Conservation (phyloP, 1,140 invertebrate species). For the Aricia agestis region DNA sequence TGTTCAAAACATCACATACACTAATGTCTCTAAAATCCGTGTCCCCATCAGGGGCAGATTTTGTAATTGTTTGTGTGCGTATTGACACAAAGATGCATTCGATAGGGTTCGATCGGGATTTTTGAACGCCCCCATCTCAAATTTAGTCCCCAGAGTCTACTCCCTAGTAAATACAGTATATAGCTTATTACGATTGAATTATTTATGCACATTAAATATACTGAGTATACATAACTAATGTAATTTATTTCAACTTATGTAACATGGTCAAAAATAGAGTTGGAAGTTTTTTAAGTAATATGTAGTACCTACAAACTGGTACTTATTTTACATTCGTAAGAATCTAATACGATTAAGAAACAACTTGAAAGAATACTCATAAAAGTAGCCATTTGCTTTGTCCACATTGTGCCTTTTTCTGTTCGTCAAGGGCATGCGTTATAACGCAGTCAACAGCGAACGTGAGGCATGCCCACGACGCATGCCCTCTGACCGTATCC, state of each 20-base stretch:
- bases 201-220: slow-evolving; percentile 40
- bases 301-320: no score
- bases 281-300: no score
- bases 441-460: no score
- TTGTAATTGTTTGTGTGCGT: slow-evolving; percentile 23
- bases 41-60: slow-evolving; percentile 7
- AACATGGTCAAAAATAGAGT: not conserved
- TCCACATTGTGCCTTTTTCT: no score
- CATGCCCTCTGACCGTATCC: no score
- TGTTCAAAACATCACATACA: no score
- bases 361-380: no score
- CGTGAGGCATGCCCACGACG: no score
- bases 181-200: slow-evolving; percentile 60
- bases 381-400: no score
- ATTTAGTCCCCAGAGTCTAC: slow-evolving; percentile 57
- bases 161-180: slow-evolving; percentile 53
- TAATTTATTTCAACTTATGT: not conserved
- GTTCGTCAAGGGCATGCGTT: no score
- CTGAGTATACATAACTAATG: slow-evolving; percentile 16
- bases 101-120: slow-evolving; percentile 68
- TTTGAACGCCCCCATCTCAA: slow-evolving; percentile 62
- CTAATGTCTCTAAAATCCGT: not conserved
- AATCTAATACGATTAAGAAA: no score
- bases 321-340: no score
- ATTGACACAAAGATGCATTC: slow-evolving; percentile 42